Percentiles rank a stretch among this genome's conserved stretches.
phyloP scores from a whole-genome alignment of 2,113 vertebrate species.

The Talpa occidentalis region DNA sequence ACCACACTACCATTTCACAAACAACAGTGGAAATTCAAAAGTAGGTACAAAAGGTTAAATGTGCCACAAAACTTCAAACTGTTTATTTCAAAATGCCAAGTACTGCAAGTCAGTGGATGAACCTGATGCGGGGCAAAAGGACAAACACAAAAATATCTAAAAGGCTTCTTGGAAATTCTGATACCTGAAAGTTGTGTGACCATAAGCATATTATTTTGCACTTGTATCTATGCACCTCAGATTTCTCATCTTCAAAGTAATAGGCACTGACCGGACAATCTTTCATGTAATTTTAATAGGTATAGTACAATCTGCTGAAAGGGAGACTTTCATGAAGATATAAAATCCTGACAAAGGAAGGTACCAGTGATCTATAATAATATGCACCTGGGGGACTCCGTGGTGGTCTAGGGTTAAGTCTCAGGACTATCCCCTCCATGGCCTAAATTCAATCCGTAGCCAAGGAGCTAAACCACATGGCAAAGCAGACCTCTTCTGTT shows the following conservation, averaged over 20 bases:
- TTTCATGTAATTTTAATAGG: neutral
- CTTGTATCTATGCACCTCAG: conserved; percentile 8
- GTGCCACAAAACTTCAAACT: neutral
- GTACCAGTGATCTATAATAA: neutral
- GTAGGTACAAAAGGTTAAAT: neutral
- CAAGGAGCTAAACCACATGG: too few relatives aligned
- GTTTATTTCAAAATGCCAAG: neutral
- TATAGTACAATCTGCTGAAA: neutral
- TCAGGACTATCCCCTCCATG: too few relatives aligned
- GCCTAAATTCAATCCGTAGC: too few relatives aligned
- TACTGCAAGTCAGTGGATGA: neutral
- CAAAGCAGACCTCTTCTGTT: too few relatives aligned
- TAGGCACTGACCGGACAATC: neutral
- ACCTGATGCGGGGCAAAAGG: too few relatives aligned
- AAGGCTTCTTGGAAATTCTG: neutral
- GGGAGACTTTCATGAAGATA: neutral
- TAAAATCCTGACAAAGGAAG: neutral
- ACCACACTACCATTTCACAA: neutral
- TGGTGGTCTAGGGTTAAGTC: too few relatives aligned
- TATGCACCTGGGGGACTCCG: neutral
- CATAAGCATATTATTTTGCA: neutral
- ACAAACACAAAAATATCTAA: neutral
- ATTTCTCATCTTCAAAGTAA: neutral
- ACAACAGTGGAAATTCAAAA: neutral
- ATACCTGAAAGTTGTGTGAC: neutral